Evolutionary conservation across 2,888 invertebrate species (phyloP), one percentile per base, ranked within the genome.

Genomic region (Oegoconia quadripuncta): DNA sequence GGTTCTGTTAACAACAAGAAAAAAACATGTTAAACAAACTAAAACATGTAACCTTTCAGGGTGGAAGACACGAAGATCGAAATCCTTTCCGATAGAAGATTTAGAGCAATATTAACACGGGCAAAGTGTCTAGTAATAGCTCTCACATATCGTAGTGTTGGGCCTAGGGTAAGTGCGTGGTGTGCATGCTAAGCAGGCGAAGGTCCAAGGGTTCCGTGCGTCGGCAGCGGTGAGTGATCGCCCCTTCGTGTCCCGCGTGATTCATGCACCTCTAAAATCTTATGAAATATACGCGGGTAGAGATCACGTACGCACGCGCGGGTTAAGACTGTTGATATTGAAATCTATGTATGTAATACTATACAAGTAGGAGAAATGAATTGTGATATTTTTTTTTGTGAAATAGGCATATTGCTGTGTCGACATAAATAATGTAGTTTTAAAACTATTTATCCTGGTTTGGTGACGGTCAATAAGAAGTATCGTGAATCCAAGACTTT

Each of bases 1-100:
- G 98, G 98, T 87, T 98, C 98, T 97, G 93, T 46, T 67, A 62
- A 70, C 81, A 83, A 82, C 45, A 46, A 65, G 43, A 69, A 55
- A 13, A 52, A 45, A 49, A 44, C 45, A n/a, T 11, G 55, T 65
- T 64, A 62, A 56, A 48, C 9, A 29, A 29, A 25, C 33, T 31
- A 37, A 36, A 42, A 41, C 8, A 27, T 50, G 50, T 48, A 59
- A 56, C 46, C 41, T 42, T 39, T 41, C 40, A 52, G 47, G 49
- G 26, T 23, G 14, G 34, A 55, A 46, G 41, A 50, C 41, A 46
- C 46, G 44, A 46, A 62, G 51, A 70, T 64, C 65, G 64, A 64
- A 68, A 59, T 58, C 64, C 51, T 74, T 64, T 54, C 59, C 74
- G 67, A 78, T 78, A 56, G 70, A 67, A 77, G 81, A 87, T 83